phyloP scores from a whole-genome alignment of 1,140 invertebrate species.

The Heliothis subflexa region DNA sequence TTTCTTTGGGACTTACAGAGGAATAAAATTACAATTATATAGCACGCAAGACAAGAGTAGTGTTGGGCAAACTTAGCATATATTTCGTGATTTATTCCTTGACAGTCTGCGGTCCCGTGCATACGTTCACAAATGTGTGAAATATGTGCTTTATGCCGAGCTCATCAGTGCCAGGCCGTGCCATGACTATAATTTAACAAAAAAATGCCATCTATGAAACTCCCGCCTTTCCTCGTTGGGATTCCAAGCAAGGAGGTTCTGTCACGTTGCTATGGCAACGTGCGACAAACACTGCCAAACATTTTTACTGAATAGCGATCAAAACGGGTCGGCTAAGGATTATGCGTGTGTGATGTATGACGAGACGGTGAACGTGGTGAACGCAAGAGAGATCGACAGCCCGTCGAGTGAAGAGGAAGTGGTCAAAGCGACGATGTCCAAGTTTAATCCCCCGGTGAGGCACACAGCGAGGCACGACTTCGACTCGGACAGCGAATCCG shows the following conservation, averaged over 20 bases:
- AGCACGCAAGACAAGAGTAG: constrained; percentile 11
- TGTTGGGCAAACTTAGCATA: background rate
- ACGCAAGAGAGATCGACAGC: constrained; percentile 76
- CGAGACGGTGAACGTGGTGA: constrained; percentile 72
- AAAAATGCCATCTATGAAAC: constrained; percentile 36
- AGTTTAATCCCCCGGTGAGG: constrained; percentile 75
- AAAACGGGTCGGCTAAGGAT: constrained; percentile 36
- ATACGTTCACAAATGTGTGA: constrained; percentile 35
- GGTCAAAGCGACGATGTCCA: constrained; percentile 70
- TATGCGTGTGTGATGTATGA: constrained; percentile 74
- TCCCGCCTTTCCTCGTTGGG: constrained; percentile 45
- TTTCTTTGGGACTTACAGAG: background rate
- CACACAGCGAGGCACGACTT: constrained; percentile 77
- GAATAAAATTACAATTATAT: constrained; percentile 30
- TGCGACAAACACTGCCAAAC: constrained; percentile 80
- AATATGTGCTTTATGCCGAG: constrained; percentile 41
- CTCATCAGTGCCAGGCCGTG: constrained; percentile 57
- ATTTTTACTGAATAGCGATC: constrained; percentile 51
- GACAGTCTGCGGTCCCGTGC: background rate
- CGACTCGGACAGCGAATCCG: constrained; percentile 74
- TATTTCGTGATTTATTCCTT: constrained; percentile 1
- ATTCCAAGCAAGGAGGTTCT: constrained; percentile 49
- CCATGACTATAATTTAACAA: constrained; percentile 48
- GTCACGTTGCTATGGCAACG: constrained; percentile 74
- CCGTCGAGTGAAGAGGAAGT: constrained; percentile 72